phyloP scores from a whole-genome alignment of 2,888 invertebrate species.

The Drosophila mercatorum region DNA sequence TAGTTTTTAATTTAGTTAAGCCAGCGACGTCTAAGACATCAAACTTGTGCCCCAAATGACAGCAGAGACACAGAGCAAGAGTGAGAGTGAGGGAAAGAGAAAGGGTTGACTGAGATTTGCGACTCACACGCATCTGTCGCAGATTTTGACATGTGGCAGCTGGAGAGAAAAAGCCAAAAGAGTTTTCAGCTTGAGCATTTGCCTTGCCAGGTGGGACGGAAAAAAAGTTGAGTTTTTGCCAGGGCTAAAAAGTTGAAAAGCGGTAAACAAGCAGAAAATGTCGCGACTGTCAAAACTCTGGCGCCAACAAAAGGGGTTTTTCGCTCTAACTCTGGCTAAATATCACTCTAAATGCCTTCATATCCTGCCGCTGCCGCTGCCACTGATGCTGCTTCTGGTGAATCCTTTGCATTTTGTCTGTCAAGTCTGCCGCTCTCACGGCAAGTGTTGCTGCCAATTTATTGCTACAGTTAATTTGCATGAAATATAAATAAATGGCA shows the following conservation, averaged over 20 bases:
- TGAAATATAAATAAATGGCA: conserved; percentile 78
- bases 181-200: conserved; percentile 32
- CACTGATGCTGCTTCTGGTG: conserved; percentile 9
- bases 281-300: conserved; percentile 71
- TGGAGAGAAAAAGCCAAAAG: not conserved
- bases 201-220: conserved; percentile 15
- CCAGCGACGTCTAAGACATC: conserved; percentile 28
- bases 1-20: conserved; percentile 71
- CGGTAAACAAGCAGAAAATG: conserved; percentile 78
- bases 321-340: conserved; percentile 14
- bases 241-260: conserved; percentile 64
- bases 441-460: conserved; percentile 73
- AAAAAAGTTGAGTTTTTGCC: conserved; percentile 34
- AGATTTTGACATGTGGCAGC: conserved; percentile 64
- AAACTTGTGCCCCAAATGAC: conserved; percentile 51
- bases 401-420: conserved; percentile 47
- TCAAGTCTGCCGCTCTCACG: conserved; percentile 30
- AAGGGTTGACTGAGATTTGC: conserved; percentile 30
- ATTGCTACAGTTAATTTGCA: conserved; percentile 78
- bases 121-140: conserved; percentile 53
- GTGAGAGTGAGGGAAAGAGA: not conserved
- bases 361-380: conserved; percentile 15
- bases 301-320: conserved; percentile 28
- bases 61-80: conserved; percentile 3
- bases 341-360: conserved; percentile 17